Percentiles rank a stretch among this genome's conserved stretches.
Evolutionary conservation across 2,888 invertebrate genomes (phyloP).

Genomic region (Electrophaes corylata): DNA sequence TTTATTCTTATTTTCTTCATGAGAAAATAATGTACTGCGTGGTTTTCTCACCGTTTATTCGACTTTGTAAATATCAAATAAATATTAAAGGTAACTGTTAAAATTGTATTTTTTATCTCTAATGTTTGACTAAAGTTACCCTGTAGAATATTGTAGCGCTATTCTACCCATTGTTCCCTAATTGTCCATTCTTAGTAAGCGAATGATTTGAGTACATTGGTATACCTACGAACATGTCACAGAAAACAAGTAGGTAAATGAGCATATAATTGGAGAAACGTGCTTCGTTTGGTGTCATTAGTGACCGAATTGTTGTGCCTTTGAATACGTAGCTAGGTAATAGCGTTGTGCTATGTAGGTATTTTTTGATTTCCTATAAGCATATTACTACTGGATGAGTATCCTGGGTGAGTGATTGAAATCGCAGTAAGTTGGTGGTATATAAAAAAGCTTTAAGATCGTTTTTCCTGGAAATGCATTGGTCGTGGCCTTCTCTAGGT

Average conservation of each 20-base stretch:
- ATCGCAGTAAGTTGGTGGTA: too few relatives aligned
- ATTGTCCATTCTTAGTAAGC: constrained; percentile 22
- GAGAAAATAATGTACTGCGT: background rate
- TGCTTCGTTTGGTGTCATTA: constrained; percentile 44
- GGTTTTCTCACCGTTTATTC: background rate
- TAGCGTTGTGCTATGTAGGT: constrained; percentile 8
- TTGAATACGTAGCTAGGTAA: constrained; percentile 28
- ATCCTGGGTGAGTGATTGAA: too few relatives aligned
- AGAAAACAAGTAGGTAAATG: constrained; percentile 42
- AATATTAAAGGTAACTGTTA: background rate
- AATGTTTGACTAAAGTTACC: background rate
- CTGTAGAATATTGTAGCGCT: background rate
- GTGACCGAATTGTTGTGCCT: constrained; percentile 32
- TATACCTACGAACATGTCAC: constrained; percentile 34
- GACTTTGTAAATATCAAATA: background rate
- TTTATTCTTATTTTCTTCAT: background rate
- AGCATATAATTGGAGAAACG: constrained; percentile 53
- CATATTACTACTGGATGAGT: too few relatives aligned
- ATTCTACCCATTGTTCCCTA: background rate
- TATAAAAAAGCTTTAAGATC: too few relatives aligned
- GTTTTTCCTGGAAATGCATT: too few relatives aligned
- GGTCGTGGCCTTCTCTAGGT: too few relatives aligned
- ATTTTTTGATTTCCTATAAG: constrained; percentile 15
- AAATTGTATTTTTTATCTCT: background rate
- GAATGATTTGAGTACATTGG: constrained; percentile 17